Percentiles rank a stretch among this genome's conserved stretches.
Conservation (phyloP, 2,888 invertebrate genomes). For the Diarsia brunnea region DNA sequence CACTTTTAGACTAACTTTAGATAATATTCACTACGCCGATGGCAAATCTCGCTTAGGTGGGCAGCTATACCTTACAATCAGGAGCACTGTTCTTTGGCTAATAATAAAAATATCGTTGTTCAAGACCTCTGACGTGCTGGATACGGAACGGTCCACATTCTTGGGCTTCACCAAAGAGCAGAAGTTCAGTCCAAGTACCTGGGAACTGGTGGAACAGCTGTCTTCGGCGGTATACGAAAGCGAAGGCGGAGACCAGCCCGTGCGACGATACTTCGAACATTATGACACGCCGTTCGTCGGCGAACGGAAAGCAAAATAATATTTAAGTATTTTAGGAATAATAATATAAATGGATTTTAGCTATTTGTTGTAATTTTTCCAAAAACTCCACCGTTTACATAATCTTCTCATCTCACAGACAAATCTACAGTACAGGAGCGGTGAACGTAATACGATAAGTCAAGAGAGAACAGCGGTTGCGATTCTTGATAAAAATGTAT, state of each 20-base stretch:
- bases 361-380: slow-evolving; percentile 6
- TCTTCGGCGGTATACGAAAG: slow-evolving; percentile 70
- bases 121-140: slow-evolving; percentile 76
- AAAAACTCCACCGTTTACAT: not conserved
- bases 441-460: no score
- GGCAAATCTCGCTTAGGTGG: not conserved
- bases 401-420: no score
- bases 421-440: no score
- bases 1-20: not conserved
- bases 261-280: slow-evolving; percentile 80
- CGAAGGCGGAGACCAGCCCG: slow-evolving; percentile 76
- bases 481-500: no score
- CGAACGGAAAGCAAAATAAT: slow-evolving; percentile 22
- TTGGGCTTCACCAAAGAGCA: slow-evolving; percentile 79
- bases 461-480: no score
- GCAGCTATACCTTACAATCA: not conserved
- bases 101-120: slow-evolving; percentile 21
- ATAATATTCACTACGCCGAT: not conserved
- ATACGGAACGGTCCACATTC: slow-evolving; percentile 79
- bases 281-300: slow-evolving; percentile 81
- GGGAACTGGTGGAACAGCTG: slow-evolving; percentile 77
- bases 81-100: not conserved
- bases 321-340: slow-evolving; percentile 6
- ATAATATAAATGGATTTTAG: slow-evolving; percentile 48
- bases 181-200: slow-evolving; percentile 71